Conservation (phyloP, 1,140 invertebrate species). For the Meloidogyne floridensis region DNA sequence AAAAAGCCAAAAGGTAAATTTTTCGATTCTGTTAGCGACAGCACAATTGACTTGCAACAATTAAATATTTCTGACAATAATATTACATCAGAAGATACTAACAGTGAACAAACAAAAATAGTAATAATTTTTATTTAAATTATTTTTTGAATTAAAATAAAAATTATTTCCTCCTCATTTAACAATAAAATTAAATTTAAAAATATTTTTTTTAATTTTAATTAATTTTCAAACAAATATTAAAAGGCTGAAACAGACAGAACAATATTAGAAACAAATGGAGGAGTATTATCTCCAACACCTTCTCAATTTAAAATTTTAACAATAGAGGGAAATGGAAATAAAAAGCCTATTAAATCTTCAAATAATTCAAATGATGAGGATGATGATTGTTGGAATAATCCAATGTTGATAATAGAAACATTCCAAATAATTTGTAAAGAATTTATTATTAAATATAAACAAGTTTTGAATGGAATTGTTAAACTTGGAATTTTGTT, state of each 20-base stretch:
- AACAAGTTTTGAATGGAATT: constrained; percentile 9
- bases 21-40: neutral
- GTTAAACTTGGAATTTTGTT: neutral
- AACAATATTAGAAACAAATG: neutral
- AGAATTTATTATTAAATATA: constrained; percentile 3
- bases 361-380: neutral
- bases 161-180: no score
- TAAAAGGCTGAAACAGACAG: neutral
- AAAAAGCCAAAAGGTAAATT: neutral
- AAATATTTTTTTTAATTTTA: neutral
- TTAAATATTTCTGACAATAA: constrained; percentile 1
- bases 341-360: constrained; percentile 7
- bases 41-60: constrained; percentile 4
- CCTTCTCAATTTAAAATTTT: neutral
- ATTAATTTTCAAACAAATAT: no score
- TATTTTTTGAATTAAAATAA: neutral
- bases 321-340: neutral
- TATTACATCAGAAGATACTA: neutral
- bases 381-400: neutral
- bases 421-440: neutral
- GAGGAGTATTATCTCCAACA: constrained; percentile 12
- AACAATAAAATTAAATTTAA: neutral
- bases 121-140: neutral
- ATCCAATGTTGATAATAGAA: constrained; percentile 3
- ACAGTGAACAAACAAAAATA: neutral